phyloP scores from a whole-genome alignment of 2,888 invertebrate species.

The Temnothorax ravouxi region DNA sequence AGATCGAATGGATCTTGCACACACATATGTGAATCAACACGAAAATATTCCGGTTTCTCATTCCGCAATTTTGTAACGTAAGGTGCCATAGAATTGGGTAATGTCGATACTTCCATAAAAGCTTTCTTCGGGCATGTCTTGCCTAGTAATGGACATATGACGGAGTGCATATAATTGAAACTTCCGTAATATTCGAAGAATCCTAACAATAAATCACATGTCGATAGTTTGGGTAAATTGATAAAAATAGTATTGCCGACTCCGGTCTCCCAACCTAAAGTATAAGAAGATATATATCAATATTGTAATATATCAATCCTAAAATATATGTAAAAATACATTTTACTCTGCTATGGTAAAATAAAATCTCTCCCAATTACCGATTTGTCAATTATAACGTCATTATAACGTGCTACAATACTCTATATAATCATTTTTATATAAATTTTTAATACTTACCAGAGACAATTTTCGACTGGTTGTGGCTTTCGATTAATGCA shows the following conservation, averaged over 20 bases:
- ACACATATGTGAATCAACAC: constrained; percentile 86
- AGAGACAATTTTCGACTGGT: constrained; percentile 68
- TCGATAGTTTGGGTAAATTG: constrained; percentile 65
- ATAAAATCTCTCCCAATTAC: not conserved
- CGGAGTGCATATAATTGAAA: constrained; percentile 84
- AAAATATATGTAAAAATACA: not conserved
- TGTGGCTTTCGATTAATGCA: constrained; percentile 75
- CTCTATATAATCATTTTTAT: not conserved
- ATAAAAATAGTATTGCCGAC: constrained; percentile 30
- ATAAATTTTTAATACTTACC: constrained; percentile 70
- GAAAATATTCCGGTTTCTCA: constrained; percentile 81
- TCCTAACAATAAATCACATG: constrained; percentile 78
- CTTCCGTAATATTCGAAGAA: constrained; percentile 86
- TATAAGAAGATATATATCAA: constrained; percentile 36
- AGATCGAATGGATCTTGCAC: constrained; percentile 89
- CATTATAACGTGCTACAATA: not conserved
- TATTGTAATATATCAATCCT: not conserved
- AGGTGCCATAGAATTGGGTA: constrained; percentile 85
- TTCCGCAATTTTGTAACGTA: constrained; percentile 82
- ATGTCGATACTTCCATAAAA: constrained; percentile 80
- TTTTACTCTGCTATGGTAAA: constrained; percentile 1
- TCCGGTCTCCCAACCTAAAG: constrained; percentile 83
- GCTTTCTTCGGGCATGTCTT: constrained; percentile 82
- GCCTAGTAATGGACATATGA: constrained; percentile 87
- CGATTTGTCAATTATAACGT: not conserved